A percentile compares a stretch with the other conserved stretches of the same genome.
phyloP scores from a whole-genome alignment of 2,888 invertebrate species.

The Hydrotaea diabolus region DNA sequence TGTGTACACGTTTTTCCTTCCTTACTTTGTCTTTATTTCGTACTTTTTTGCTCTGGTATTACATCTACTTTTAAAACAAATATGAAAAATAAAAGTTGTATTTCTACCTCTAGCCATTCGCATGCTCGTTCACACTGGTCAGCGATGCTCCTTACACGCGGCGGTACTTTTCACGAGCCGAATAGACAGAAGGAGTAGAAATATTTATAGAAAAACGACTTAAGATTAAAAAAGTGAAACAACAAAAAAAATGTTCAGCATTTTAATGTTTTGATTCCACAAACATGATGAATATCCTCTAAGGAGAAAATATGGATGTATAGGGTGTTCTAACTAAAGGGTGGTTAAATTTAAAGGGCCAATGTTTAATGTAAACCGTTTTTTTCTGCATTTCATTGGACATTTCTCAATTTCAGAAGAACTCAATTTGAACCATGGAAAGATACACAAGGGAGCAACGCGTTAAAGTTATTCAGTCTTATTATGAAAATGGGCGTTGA shows the following conservation, averaged over 20 bases:
- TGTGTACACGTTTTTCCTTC: conserved; percentile 26
- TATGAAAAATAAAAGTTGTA: conserved; percentile 36
- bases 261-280: conserved; percentile 7
- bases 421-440: too few relatives aligned
- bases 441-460: too few relatives aligned
- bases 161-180: background rate
- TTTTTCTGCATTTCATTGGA: too few relatives aligned
- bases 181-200: background rate
- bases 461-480: too few relatives aligned
- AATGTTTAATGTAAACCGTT: too few relatives aligned
- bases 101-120: conserved; percentile 26
- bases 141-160: background rate
- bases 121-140: background rate
- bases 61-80: conserved; percentile 1
- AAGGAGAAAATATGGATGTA: too few relatives aligned
- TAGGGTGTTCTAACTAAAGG: too few relatives aligned
- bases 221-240: background rate
- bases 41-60: conserved; percentile 19
- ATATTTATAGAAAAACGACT: conserved; percentile 35
- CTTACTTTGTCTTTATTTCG: background rate
- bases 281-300: background rate
- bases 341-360: too few relatives aligned
- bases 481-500: too few relatives aligned
- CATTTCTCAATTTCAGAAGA: too few relatives aligned
- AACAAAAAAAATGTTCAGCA: background rate